These are phyloP conservation scores for Oreonectes daqikongensis DNA, from an alignment of 2,797 vertebrate species.

Conservation along the genomic window DNA sequence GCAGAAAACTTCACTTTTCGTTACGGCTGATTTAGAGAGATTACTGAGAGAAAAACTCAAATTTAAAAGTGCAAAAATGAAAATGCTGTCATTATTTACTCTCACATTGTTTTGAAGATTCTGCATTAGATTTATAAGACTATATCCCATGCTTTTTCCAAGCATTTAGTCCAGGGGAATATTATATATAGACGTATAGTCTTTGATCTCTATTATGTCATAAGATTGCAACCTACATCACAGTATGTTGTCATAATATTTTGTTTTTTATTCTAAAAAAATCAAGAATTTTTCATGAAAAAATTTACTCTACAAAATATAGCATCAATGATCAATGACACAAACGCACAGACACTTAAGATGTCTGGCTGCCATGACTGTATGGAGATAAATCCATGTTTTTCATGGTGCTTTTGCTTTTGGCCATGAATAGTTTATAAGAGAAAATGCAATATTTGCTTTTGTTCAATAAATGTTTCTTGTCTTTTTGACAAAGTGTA, in stretches of 20 bases:
- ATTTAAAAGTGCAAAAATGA: not conserved
- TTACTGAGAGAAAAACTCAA: not conserved
- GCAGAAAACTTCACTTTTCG: not conserved
- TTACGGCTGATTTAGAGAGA: not conserved
- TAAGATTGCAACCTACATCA: no score
- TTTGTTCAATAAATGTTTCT: no score
- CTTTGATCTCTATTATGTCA: not conserved
- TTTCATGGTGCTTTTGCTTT: not conserved
- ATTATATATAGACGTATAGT: not conserved
- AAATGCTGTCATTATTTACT: not conserved
- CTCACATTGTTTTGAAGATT: not conserved
- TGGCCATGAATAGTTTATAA: slow-evolving; percentile 47
- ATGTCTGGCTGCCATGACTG: not conserved
- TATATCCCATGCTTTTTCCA: not conserved
- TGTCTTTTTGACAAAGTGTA: no score
- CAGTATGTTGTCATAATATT: no score
- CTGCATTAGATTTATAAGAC: not conserved
- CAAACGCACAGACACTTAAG: not conserved
- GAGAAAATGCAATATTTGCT: slow-evolving; percentile 31
- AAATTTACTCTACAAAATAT: no score
- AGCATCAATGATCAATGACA: not conserved
- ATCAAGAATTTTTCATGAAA: no score
- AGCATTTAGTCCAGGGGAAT: no score
- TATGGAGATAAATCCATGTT: not conserved
- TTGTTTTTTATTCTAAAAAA: no score